Evolutionary conservation across 2,888 invertebrate genomes (phyloP).

Genomic region (Cryptocheilus praepositus): DNA sequence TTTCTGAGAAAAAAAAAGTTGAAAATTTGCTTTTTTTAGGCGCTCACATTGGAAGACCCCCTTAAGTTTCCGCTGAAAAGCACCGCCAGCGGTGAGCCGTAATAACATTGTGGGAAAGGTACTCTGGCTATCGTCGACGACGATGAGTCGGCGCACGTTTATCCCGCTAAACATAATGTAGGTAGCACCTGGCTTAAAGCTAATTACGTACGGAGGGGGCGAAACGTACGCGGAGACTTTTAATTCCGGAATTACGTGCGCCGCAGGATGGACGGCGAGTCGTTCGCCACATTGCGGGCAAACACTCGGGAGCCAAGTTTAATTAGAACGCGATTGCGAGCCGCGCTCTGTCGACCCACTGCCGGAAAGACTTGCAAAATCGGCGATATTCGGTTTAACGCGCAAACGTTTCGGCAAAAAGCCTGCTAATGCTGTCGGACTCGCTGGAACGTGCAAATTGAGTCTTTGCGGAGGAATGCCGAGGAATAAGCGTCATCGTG

Average conservation of each 20-base stretch:
- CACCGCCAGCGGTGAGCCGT: constrained; percentile 17
- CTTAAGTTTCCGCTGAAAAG: too few species aligned
- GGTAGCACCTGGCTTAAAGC: constrained; percentile 20
- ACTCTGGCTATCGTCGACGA: constrained; percentile 12
- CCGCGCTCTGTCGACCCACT: too few species aligned
- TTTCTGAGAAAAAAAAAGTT: too few species aligned
- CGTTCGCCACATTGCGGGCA: neutral
- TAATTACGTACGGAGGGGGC: constrained; percentile 40
- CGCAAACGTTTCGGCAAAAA: too few species aligned
- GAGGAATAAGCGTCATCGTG: too few species aligned
- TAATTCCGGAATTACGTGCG: constrained; percentile 39
- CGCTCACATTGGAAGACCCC: too few species aligned
- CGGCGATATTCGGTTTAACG: too few species aligned
- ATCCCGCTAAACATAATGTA: constrained; percentile 27
- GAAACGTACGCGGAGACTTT: constrained; percentile 37
- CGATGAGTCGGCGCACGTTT: constrained; percentile 41
- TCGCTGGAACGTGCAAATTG: too few species aligned
- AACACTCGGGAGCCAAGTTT: neutral
- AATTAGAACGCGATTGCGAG: neutral
- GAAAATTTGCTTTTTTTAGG: too few species aligned
- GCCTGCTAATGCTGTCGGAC: too few species aligned
- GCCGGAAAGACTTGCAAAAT: too few species aligned
- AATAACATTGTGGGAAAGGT: constrained; percentile 50
- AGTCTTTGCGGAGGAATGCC: too few species aligned
- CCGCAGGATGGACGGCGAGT: neutral